These are phyloP conservation scores for Hoplostethus mediterraneus DNA, from an alignment of 2,797 vertebrate species.

Conservation along the genomic window DNA sequence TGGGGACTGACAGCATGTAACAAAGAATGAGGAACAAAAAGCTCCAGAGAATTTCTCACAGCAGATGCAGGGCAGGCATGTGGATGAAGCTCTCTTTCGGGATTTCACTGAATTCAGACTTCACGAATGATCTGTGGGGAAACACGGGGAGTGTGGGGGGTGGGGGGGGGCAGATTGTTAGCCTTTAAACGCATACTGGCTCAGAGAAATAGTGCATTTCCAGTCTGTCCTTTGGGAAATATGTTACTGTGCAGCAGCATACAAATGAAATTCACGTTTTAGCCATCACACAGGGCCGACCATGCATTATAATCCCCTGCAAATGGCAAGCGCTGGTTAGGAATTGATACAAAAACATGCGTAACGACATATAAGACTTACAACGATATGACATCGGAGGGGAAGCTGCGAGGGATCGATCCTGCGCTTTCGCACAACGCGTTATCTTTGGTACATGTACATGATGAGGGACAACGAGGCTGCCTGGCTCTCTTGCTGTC, in stretches of 20 bases:
- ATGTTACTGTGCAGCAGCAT: conserved; percentile 23
- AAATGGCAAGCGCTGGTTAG: neutral
- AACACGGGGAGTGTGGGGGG: conserved; percentile 7
- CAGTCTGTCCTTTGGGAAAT: neutral
- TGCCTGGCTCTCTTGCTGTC: conserved; percentile 89
- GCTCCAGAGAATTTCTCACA: conserved; percentile 88
- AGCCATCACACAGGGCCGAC: neutral
- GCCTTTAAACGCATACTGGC: conserved; percentile 9
- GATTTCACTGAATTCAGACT: conserved; percentile 97
- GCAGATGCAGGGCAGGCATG: conserved; percentile 96
- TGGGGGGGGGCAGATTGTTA: conserved; percentile 12
- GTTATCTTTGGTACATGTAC: conserved; percentile 99
- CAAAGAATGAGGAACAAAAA: conserved; percentile 50
- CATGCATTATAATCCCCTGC: neutral
- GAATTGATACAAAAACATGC: neutral
- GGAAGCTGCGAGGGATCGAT: conserved; percentile 94
- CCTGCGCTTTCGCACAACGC: conserved; percentile 95
- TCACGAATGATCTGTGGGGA: conserved; percentile 94
- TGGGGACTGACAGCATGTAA: conserved; percentile 56
- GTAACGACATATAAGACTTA: conserved; percentile 82
- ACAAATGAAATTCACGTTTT: conserved; percentile 5
- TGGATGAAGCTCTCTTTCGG: conserved; percentile 98
- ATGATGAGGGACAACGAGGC: conserved; percentile 92
- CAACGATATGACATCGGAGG: conserved; percentile 95
- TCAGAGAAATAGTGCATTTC: neutral